Percentiles rank a stretch among this genome's conserved stretches.
phyloP scores from a whole-genome alignment of 2,888 invertebrate species.

The Clitarchus hookeri region DNA sequence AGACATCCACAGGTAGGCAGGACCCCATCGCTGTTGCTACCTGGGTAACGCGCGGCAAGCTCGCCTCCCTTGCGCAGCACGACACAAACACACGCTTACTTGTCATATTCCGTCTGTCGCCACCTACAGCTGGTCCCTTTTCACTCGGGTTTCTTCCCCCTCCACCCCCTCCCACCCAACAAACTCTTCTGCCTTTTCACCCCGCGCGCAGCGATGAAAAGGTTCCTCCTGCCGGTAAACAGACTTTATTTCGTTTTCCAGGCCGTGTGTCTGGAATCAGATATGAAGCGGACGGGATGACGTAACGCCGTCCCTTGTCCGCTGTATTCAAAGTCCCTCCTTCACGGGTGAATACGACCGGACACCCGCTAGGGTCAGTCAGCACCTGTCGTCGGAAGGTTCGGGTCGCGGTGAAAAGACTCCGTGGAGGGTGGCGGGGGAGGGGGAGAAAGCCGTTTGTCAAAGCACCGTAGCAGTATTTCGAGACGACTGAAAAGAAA shows the following conservation, averaged over 20 bases:
- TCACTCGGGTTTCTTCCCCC: background rate
- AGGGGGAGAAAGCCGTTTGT: background rate
- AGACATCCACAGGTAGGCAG: constrained; percentile 14
- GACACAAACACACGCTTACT: background rate
- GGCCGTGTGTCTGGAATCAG: background rate
- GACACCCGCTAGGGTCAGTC: background rate
- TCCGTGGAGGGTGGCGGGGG: background rate
- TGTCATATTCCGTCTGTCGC: background rate
- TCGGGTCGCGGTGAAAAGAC: background rate
- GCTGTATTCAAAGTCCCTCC: background rate
- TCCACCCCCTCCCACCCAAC: background rate
- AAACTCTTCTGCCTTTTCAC: background rate
- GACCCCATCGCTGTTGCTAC: background rate
- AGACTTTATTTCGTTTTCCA: background rate
- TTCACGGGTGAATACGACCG: background rate
- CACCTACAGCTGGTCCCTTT: background rate
- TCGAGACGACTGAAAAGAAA: background rate
- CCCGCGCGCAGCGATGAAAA: background rate
- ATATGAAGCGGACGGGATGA: constrained; percentile 1
- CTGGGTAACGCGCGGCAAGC: background rate
- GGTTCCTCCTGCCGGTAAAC: background rate
- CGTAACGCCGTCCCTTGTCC: background rate
- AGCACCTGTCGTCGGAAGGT: background rate
- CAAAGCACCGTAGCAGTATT: background rate
- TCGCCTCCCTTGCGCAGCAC: background rate